Evolutionary conservation across 2,113 vertebrate genomes (phyloP).

Genomic region (Zapornia atra): DNA sequence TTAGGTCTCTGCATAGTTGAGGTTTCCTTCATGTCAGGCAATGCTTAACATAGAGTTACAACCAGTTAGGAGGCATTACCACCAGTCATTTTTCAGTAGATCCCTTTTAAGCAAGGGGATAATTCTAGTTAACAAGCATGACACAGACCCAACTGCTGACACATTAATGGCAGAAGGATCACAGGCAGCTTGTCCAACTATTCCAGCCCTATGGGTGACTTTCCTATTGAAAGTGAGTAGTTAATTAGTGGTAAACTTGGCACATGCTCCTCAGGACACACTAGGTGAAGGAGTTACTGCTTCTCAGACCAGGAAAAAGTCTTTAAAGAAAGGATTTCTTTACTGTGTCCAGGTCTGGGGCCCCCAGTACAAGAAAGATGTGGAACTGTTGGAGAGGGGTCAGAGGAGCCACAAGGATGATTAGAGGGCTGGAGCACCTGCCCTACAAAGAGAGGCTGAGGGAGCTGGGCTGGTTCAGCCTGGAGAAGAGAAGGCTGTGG

Average conservation of each 20-base stretch:
- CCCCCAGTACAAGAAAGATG: too few species aligned
- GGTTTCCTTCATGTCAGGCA: not conserved
- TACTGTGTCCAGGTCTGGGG: too few species aligned
- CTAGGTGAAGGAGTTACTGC: not conserved
- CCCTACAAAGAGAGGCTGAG: too few species aligned
- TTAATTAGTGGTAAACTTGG: too few species aligned
- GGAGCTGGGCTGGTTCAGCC: too few species aligned
- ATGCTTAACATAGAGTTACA: not conserved
- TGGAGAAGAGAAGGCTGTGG: too few species aligned
- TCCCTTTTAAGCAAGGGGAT: not conserved
- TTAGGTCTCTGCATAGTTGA: too few species aligned
- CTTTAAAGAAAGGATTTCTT: not conserved
- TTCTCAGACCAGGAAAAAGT: not conserved
- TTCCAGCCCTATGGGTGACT: rapidly evolving
- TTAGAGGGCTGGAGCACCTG: too few species aligned
- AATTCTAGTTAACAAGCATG: not conserved
- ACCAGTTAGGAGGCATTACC: not conserved
- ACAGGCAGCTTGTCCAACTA: rapidly evolving
- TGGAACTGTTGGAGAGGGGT: too few species aligned
- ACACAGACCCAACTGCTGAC: not conserved
- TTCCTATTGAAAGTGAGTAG: not conserved
- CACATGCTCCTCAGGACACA: not conserved
- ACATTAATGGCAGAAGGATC: not conserved
- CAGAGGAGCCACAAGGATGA: too few species aligned
- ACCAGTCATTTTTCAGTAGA: not conserved